These are phyloP conservation scores for Zelostemma sp. DNA, from an alignment of 1,140 invertebrate genomes.

Conservation along the genomic window DNA sequence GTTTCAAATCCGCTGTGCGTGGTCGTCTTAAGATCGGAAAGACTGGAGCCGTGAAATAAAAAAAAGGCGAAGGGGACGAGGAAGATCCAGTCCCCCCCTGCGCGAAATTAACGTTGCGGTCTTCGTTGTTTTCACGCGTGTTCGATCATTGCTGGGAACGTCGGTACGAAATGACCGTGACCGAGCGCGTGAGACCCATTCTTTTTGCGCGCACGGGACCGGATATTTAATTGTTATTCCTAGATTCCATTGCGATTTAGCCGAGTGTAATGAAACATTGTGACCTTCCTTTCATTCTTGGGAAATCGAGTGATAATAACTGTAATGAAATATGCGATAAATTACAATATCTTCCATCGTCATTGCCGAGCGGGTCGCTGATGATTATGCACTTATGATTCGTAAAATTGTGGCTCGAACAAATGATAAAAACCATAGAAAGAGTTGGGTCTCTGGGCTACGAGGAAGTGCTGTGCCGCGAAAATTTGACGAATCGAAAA, in stretches of 20 bases:
- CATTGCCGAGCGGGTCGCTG: no score
- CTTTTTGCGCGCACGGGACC: constrained; percentile 32
- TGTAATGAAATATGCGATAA: not conserved
- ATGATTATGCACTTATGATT: not conserved
- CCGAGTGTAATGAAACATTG: not conserved
- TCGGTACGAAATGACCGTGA: constrained; percentile 36
- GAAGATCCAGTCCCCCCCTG: no score
- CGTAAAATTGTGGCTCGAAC: not conserved
- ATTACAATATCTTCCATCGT: not conserved
- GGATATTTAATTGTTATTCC: constrained; percentile 27
- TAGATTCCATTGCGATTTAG: not conserved
- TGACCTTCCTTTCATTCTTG: not conserved
- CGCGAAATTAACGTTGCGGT: not conserved
- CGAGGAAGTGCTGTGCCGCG: not conserved
- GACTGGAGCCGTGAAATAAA: not conserved
- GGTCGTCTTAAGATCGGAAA: not conserved
- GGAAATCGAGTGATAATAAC: not conserved
- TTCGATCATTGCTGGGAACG: constrained; percentile 9
- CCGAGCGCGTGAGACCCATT: constrained; percentile 30
- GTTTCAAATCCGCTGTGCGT: constrained; percentile 1
- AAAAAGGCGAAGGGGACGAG: not conserved
- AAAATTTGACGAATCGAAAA: not conserved
- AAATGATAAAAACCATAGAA: not conserved
- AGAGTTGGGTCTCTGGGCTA: not conserved
- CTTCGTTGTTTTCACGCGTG: not conserved